phyloP scores from a whole-genome alignment of 2,888 invertebrate genomes.

The Xestia ashworthii region DNA sequence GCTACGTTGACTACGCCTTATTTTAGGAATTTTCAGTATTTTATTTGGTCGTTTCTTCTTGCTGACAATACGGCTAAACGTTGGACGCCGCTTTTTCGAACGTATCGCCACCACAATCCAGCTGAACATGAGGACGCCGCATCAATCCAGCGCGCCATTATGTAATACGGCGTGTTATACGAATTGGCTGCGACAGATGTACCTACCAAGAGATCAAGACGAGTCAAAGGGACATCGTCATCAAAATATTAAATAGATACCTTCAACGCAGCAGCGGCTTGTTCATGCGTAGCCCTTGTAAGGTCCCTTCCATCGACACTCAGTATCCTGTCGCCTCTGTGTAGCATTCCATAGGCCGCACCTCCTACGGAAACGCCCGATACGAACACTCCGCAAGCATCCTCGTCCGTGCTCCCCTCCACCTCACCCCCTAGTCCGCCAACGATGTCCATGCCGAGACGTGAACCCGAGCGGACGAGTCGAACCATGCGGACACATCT shows the following conservation, averaged over 20 bases:
- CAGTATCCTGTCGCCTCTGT: constrained; percentile 93
- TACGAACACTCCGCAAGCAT: constrained; percentile 88
- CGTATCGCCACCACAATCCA: too few relatives aligned
- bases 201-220: neutral
- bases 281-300: constrained; percentile 94
- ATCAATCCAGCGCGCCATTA: too few relatives aligned
- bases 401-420: constrained; percentile 81
- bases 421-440: constrained; percentile 87
- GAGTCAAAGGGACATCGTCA: neutral
- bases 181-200: too few relatives aligned
- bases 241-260: constrained; percentile 67
- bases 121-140: too few relatives aligned
- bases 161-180: too few relatives aligned
- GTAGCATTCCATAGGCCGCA: constrained; percentile 88
- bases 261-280: constrained; percentile 93
- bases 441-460: constrained; percentile 89
- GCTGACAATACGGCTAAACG: too few relatives aligned
- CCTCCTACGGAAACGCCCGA: constrained; percentile 86
- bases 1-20: too few relatives aligned
- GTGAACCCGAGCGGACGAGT: constrained; percentile 86
- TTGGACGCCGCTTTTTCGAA: too few relatives aligned
- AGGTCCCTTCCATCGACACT: constrained; percentile 94
- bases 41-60: too few relatives aligned
- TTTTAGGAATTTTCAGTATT: too few relatives aligned
- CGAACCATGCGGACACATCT: constrained; percentile 89